A percentile compares a stretch with the other conserved stretches of the same genome.
Conservation (phyloP, 2,113 vertebrate species). For the Lathamus discolor region DNA sequence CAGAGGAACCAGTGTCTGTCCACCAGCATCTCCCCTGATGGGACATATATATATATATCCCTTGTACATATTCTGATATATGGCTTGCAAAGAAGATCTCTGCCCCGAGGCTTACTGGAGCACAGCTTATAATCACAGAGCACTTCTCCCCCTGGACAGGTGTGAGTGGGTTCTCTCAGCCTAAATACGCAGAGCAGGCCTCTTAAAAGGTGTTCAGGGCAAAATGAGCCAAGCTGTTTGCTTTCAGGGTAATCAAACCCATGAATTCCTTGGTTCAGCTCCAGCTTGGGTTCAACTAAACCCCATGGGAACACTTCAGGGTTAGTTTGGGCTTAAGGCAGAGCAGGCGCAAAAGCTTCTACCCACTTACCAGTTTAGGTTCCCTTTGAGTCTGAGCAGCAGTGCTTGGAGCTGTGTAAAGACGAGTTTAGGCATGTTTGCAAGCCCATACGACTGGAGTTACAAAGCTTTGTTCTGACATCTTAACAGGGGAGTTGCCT, state of each 20-base stretch:
- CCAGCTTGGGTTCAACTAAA: neutral
- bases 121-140: neutral
- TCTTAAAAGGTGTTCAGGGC: neutral
- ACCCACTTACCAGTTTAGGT: neutral
- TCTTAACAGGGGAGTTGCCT: conserved; percentile 41
- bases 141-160: neutral
- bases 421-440: neutral
- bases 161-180: neutral
- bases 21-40: neutral
- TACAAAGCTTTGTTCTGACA: conserved; percentile 17
- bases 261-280: neutral
- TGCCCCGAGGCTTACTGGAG: neutral
- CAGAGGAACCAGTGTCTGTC: neutral
- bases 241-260: neutral
- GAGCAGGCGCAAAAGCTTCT: neutral
- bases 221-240: neutral
- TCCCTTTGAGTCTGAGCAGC: conserved; percentile 25
- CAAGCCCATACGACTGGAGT: neutral
- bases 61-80: neutral
- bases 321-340: neutral
- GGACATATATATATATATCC: neutral
- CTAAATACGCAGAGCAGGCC: neutral
- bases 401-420: neutral
- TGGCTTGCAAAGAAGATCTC: neutral
- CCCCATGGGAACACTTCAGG: neutral